These are phyloP conservation scores for Diphyllodes magnificus DNA, from an alignment of 2,113 vertebrate genomes.

Conservation along the genomic window DNA sequence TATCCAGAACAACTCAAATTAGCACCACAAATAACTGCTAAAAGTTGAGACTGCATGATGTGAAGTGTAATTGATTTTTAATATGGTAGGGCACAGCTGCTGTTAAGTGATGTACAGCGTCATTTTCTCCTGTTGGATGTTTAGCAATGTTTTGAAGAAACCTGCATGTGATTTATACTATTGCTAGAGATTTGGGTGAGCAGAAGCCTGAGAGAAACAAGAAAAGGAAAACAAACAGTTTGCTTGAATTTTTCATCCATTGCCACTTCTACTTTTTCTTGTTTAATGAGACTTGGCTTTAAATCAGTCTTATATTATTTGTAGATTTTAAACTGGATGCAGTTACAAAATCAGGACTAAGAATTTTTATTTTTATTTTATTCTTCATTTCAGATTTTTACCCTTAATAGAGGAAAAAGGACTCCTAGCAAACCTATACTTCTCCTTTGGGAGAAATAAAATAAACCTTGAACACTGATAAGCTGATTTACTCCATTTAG, in stretches of 20 bases:
- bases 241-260: neutral
- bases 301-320: neutral
- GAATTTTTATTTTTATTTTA: neutral
- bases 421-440: neutral
- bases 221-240: neutral
- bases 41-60: neutral
- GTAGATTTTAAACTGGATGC: neutral
- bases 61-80: constrained; percentile 13
- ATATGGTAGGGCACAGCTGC: neutral
- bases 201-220: neutral
- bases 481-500: neutral
- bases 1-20: constrained; percentile 21
- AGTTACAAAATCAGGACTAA: neutral
- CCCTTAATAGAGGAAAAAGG: neutral
- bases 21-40: neutral
- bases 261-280: neutral
- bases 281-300: neutral
- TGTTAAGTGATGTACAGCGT: neutral
- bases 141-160: neutral
- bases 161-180: neutral
- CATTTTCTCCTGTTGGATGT: neutral
- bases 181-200: neutral
- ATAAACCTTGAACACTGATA: neutral
- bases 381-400: neutral
- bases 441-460: neutral